Evolutionary conservation across 2,113 vertebrate genomes (phyloP).

Genomic region (Sander vitreus): DNA sequence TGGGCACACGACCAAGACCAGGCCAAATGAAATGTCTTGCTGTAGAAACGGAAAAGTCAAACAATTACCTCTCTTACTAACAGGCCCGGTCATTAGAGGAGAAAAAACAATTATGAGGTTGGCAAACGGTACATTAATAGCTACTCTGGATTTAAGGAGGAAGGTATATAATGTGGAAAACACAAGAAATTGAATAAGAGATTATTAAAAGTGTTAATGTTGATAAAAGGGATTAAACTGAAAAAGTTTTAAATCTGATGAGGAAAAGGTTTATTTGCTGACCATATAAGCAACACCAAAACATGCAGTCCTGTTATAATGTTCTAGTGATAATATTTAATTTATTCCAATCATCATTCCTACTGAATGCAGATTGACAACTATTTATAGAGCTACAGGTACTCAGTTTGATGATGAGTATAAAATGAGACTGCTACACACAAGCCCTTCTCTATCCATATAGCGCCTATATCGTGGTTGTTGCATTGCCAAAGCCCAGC

Average conservation of each 20-base stretch:
- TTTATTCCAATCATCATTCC: neutral
- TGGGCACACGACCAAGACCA: slow-evolving; percentile 8
- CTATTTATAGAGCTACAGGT: neutral
- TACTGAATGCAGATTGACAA: neutral
- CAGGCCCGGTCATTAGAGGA: slow-evolving; percentile 18
- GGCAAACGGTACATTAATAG: neutral
- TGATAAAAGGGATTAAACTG: neutral
- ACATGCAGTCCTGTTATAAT: neutral
- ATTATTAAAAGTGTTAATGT: slow-evolving; percentile 1
- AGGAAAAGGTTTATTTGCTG: neutral
- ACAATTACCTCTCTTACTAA: slow-evolving; percentile 39
- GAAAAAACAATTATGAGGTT: slow-evolving; percentile 30
- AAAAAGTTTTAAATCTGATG: neutral
- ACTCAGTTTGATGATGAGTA: slow-evolving; percentile 11
- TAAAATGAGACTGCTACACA: slow-evolving; percentile 14
- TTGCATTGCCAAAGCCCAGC: slow-evolving; percentile 71
- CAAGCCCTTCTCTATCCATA: slow-evolving; percentile 59
- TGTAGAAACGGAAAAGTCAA: slow-evolving; percentile 37
- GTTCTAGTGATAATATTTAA: neutral
- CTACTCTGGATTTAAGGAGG: neutral
- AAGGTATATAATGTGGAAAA: slow-evolving; percentile 6
- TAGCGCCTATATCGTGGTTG: slow-evolving; percentile 55
- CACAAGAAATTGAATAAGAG: neutral
- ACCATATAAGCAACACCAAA: neutral
- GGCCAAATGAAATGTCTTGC: slow-evolving; percentile 57